phyloP scores from a whole-genome alignment of 2,797 vertebrate genomes.

The Microcaecilia unicolor region DNA sequence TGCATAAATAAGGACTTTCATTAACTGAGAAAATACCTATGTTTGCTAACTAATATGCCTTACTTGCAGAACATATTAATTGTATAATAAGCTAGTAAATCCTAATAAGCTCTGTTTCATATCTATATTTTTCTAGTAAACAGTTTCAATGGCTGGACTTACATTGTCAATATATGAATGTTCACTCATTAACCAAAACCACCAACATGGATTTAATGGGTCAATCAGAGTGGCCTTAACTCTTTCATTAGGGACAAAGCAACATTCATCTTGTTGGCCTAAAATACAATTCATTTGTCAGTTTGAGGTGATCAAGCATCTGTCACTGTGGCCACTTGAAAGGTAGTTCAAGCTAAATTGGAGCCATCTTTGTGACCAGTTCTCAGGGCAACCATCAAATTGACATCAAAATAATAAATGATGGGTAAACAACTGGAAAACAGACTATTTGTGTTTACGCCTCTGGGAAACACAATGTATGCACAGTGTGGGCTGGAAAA shows the following conservation, averaged over 20 bases:
- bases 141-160: conserved; percentile 24
- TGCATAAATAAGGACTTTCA: no score
- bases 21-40: no score
- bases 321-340: conserved; percentile 33
- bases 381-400: conserved; percentile 46
- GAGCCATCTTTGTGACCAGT: conserved; percentile 35
- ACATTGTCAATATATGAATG: conserved; percentile 28
- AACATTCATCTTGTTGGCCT: conserved; percentile 28
- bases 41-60: no score
- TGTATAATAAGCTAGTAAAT: not conserved
- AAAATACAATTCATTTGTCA: conserved; percentile 41
- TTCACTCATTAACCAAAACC: conserved; percentile 37
- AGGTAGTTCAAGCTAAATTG: conserved; percentile 38
- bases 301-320: conserved; percentile 17
- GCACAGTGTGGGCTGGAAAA: conserved; percentile 15
- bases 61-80: conserved; percentile 1
- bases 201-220: conserved; percentile 39
- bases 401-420: conserved; percentile 50
- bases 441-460: conserved; percentile 35
- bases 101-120: conserved; percentile 14
- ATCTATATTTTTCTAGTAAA: no score
- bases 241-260: conserved; percentile 26
- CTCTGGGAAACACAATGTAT: conserved; percentile 27
- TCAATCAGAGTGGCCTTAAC: conserved; percentile 24
- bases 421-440: conserved; percentile 25